Conservation (phyloP, 37 sponge, comb jelly and placozoan genomes). For the Tethya wilhelma region DNA sequence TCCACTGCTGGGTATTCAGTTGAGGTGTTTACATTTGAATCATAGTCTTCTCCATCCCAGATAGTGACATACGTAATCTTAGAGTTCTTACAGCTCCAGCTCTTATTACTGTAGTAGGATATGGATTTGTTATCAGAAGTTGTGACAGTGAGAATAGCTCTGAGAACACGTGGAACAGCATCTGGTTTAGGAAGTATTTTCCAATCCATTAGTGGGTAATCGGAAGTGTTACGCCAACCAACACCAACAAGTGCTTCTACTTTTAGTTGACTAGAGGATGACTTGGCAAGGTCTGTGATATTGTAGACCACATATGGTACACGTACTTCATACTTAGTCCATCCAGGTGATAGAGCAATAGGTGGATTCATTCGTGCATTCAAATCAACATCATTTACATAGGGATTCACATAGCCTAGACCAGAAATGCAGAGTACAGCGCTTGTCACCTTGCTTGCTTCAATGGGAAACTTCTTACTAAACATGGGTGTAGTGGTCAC, state of each 20-base stretch:
- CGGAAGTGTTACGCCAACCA: constrained; percentile 56
- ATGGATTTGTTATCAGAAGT: neutral
- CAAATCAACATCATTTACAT: constrained; percentile 44
- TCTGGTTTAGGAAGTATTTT: neutral
- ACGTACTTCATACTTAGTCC: constrained; percentile 62
- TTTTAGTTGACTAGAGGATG: neutral
- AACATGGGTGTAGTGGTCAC: constrained; percentile 17
- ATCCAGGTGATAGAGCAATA: constrained; percentile 63
- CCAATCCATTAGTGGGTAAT: constrained; percentile 23
- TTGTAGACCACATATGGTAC: constrained; percentile 36
- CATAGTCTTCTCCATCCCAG: constrained; percentile 58
- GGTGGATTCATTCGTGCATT: constrained; percentile 12
- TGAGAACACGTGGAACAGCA: constrained; percentile 26
- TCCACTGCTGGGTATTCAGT: neutral
- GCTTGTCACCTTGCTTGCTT: neutral
- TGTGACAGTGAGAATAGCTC: constrained; percentile 18
- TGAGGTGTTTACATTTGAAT: constrained; percentile 8
- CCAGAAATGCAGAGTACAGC: constrained; percentile 55
- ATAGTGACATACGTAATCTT: constrained; percentile 31
- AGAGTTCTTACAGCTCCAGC: constrained; percentile 30
- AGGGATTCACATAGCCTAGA: constrained; percentile 50
- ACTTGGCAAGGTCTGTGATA: constrained; percentile 8
- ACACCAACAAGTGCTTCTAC: constrained; percentile 45
- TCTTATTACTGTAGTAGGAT: constrained; percentile 9
- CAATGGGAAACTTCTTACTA: neutral